phyloP scores from a whole-genome alignment of 2,888 invertebrate genomes.

The Drosophila rellima region DNA sequence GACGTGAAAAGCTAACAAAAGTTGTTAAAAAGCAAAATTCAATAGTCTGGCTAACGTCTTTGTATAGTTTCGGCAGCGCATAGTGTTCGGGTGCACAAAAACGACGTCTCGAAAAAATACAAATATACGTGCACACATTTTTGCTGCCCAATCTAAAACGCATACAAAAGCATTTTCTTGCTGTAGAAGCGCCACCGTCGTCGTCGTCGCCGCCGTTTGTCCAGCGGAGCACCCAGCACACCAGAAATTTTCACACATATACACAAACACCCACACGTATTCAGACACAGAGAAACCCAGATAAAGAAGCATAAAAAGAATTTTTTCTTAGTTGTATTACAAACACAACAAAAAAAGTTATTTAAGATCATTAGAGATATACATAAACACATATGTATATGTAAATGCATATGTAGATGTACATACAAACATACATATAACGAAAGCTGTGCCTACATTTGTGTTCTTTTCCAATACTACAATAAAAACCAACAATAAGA shows the following conservation, averaged over 20 bases:
- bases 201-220: constrained; percentile 56
- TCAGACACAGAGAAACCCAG: constrained; percentile 53
- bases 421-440: constrained; percentile 63
- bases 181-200: constrained; percentile 55
- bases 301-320: constrained; percentile 63
- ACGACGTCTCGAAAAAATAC: constrained; percentile 68
- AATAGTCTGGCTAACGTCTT: constrained; percentile 66
- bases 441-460: constrained; percentile 84
- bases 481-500: constrained; percentile 57
- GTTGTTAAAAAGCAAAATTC: constrained; percentile 67
- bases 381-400: constrained; percentile 48
- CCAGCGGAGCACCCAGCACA: constrained; percentile 75
- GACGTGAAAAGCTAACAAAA: constrained; percentile 81
- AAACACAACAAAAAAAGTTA: constrained; percentile 34
- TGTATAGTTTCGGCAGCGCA: constrained; percentile 66
- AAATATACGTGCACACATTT: constrained; percentile 76
- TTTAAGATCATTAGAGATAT: constrained; percentile 63
- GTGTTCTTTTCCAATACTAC: constrained; percentile 83
- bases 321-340: constrained; percentile 69
- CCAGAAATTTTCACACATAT: constrained; percentile 64
- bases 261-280: constrained; percentile 59
- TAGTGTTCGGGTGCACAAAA: constrained; percentile 67
- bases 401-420: constrained; percentile 35
- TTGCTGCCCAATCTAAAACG: constrained; percentile 77
- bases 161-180: constrained; percentile 79